Conservation (phyloP, 2,888 invertebrate species). For the Agriopis leucophaearia region DNA sequence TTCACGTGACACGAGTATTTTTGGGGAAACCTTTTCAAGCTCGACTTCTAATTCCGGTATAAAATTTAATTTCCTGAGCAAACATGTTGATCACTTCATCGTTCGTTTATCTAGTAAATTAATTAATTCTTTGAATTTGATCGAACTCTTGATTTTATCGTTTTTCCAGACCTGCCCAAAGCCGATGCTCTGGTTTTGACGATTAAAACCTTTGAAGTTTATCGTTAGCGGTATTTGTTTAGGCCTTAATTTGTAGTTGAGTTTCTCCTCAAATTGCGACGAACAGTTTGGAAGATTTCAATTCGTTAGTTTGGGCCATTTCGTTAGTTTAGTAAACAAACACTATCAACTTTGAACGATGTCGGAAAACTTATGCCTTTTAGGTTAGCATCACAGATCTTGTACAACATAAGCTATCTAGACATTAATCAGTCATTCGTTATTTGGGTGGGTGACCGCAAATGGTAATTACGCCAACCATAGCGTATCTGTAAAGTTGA, state of each 20-base stretch:
- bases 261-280: slow-evolving; percentile 8
- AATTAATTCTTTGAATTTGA: slow-evolving; percentile 36
- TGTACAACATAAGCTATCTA: not conserved
- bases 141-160: slow-evolving; percentile 18
- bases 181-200: slow-evolving; percentile 23
- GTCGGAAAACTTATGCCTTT: not conserved
- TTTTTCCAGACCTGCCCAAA: slow-evolving; percentile 17
- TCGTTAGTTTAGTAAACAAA: slow-evolving; percentile 12
- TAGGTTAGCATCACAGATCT: not conserved
- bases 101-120: slow-evolving; percentile 35
- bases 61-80: slow-evolving; percentile 27
- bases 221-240: slow-evolving; percentile 22
- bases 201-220: slow-evolving; percentile 20
- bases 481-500: too few relatives aligned
- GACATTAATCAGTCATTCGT: not conserved
- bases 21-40: not conserved
- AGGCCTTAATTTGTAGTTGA: slow-evolving; percentile 15
- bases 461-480: not conserved
- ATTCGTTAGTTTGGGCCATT: slow-evolving; percentile 5
- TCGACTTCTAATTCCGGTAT: slow-evolving; percentile 18
- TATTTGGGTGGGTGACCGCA: not conserved
- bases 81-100: slow-evolving; percentile 33
- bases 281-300: slow-evolving; percentile 15
- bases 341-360: slow-evolving; percentile 3
- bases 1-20: slow-evolving; percentile 5